Conservation (phyloP, 2,797 vertebrate genomes). For the Taeniopygia guttata region DNA sequence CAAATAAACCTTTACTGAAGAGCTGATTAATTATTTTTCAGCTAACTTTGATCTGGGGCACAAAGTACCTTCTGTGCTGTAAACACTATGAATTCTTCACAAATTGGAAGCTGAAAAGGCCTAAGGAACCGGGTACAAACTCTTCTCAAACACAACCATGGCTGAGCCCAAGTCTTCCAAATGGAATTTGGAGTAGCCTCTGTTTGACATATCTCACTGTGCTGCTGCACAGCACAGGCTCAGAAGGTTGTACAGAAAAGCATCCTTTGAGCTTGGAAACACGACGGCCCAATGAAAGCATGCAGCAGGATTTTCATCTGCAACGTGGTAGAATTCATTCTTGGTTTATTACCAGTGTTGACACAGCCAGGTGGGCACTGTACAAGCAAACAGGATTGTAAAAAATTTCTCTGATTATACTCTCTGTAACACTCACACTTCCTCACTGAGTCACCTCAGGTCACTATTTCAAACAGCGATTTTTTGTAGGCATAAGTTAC, state of each 20-base stretch:
- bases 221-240: slow-evolving; percentile 68
- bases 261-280: slow-evolving; percentile 73
- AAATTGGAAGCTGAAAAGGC: slow-evolving; percentile 70
- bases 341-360: slow-evolving; percentile 78
- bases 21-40: slow-evolving; percentile 68
- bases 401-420: slow-evolving; percentile 73
- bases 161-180: slow-evolving; percentile 66
- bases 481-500: slow-evolving; percentile 78
- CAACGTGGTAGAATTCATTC: slow-evolving; percentile 68
- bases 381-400: slow-evolving; percentile 76
- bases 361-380: slow-evolving; percentile 74
- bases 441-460: slow-evolving; percentile 74
- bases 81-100: slow-evolving; percentile 79
- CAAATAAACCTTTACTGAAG: slow-evolving; percentile 77
- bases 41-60: slow-evolving; percentile 73
- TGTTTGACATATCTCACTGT: slow-evolving; percentile 67
- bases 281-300: slow-evolving; percentile 78
- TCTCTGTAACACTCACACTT: slow-evolving; percentile 68
- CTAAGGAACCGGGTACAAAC: slow-evolving; percentile 64
- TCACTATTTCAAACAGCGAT: slow-evolving; percentile 76
- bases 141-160: slow-evolving; percentile 60
- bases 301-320: slow-evolving; percentile 74
- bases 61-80: slow-evolving; percentile 82
- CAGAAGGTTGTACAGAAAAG: slow-evolving; percentile 63
- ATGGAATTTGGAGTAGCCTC: slow-evolving; percentile 61